Base-by-base conservation (phyloP, 2,888 invertebrate species). In the Empis livida region DNA sequence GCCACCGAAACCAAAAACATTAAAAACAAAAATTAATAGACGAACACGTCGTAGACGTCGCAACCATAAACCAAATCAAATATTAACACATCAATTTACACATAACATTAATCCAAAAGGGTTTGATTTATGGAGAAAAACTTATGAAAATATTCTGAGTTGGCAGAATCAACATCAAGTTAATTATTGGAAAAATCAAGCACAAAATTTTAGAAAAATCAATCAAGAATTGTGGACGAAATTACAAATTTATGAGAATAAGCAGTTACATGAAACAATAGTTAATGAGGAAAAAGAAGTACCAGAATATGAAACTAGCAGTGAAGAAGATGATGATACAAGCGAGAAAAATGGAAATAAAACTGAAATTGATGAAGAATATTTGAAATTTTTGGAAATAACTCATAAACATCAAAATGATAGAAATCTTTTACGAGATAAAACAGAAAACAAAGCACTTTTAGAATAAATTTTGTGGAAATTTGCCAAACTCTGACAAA, bases 141-240 rank as follows among this genome's bases (percentile, higher is more conserved):
- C 50, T 20, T 53, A 53, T 27, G 37, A 48, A 14, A 53, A 50
- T 39, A 46, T 48, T 42, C 20, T 53, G 16, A 52, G 46, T 43
- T 53, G 53, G 53, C 53, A 53, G 13, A 37, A 32, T 3, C 49
- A 49, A 27, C 50, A 53, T 14, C 53, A 53, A 31, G 42, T 23
- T 6, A 51, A 49, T 32, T 53, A 48, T 27, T 53, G 53, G 53
- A 49, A 49, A n/a, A 46, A 46, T 42, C 32, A 37, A 10, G 49
- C 53, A 2, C 42, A 47, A n/a, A 44, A 42, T 43, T 45, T 52
- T 8, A 32, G 42, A 16, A 48, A 3, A 10, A 48, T 47, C 20
- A 53, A 51, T 17, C 31, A 47, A 42, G 39, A 46, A 45, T 45
- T 53, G 16, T 16, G 47, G 15, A 46, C 48, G 15, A 47, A 51